Conservation (phyloP, 2,888 invertebrate genomes). For the Ecliptopera silaceata region DNA sequence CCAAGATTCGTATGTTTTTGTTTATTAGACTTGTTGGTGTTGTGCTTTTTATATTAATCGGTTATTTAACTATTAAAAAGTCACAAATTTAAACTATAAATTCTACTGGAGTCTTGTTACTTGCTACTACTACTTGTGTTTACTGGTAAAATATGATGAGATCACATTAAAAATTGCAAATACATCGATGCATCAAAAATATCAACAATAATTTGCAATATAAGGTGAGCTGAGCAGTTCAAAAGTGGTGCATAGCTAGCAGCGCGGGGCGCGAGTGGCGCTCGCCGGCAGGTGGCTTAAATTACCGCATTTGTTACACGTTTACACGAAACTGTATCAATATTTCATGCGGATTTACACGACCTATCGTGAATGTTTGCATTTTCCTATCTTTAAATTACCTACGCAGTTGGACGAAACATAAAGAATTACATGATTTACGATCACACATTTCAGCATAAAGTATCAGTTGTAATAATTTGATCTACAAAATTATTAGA, state of each 20-base stretch:
- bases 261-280: constrained; percentile 53
- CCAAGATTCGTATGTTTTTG: too few relatives aligned
- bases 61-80: too few relatives aligned
- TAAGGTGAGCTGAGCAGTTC: constrained; percentile 68
- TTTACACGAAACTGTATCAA: constrained; percentile 83
- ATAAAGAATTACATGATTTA: background rate
- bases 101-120: too few relatives aligned
- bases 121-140: too few relatives aligned
- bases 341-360: constrained; percentile 82
- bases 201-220: constrained; percentile 53
- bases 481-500: background rate
- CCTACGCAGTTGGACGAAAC: constrained; percentile 20
- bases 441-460: background rate
- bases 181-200: constrained; percentile 44
- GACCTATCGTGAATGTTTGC: constrained; percentile 73
- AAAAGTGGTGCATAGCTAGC: constrained; percentile 72
- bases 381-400: constrained; percentile 71
- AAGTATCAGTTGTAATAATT: background rate
- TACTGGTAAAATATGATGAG: too few relatives aligned
- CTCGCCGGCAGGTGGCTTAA: constrained; percentile 74
- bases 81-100: too few relatives aligned
- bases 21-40: too few relatives aligned
- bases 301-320: constrained; percentile 83
- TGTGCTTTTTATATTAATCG: too few relatives aligned
- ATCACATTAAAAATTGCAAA: background rate